These are phyloP conservation scores for Spinus olivaceus DNA, from an alignment of 2,797 vertebrate genomes.

Conservation along the genomic window DNA sequence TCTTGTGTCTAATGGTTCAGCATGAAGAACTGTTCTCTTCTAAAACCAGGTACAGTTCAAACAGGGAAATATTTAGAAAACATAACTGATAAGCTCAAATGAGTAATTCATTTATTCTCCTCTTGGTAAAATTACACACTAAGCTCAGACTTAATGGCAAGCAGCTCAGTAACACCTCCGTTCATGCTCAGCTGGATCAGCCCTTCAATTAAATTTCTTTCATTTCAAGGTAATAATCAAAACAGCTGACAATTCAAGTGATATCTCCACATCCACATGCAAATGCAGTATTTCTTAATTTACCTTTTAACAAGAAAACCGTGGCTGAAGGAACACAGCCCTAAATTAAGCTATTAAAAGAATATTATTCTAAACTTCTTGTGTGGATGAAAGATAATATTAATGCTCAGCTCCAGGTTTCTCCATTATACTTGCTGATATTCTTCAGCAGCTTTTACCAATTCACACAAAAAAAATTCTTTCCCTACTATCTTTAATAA, in stretches of 20 bases:
- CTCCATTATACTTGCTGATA: background rate
- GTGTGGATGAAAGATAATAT: background rate
- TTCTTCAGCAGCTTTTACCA: background rate
- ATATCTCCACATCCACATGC: background rate
- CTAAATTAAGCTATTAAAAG: background rate
- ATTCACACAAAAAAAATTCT: background rate
- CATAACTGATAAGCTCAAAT: background rate
- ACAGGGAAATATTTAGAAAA: background rate
- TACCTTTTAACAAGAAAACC: background rate
- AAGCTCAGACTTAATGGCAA: background rate
- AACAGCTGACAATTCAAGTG: background rate
- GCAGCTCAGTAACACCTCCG: background rate
- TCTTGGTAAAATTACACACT: background rate
- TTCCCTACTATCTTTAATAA: background rate
- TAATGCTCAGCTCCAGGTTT: background rate
- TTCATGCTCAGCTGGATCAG: background rate
- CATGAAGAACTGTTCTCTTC: background rate
- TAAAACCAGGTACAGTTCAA: background rate
- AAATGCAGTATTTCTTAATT: background rate
- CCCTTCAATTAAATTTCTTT: conserved; percentile 19
- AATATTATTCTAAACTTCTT: background rate
- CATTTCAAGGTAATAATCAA: conserved; percentile 20
- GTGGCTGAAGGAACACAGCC: background rate
- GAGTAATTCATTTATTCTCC: background rate
- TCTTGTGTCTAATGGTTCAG: background rate